These are phyloP conservation scores for Cyprinodon tularosa DNA, from an alignment of 2,113 vertebrate species.

Conservation along the genomic window DNA sequence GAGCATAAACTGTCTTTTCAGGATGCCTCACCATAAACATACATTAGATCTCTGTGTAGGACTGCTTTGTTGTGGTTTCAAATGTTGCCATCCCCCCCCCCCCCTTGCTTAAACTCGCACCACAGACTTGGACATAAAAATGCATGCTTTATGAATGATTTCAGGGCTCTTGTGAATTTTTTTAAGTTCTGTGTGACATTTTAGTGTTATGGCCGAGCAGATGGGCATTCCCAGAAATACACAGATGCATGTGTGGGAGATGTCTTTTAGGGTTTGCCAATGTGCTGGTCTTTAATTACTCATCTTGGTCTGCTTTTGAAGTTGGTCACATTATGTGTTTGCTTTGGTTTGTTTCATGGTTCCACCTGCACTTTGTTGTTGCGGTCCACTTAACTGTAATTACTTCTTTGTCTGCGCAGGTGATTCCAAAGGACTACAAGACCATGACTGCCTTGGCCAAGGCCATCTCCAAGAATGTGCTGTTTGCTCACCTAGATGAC, in stretches of 20 bases:
- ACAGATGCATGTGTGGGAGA: slow-evolving; percentile 60
- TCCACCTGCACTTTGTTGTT: slow-evolving; percentile 60
- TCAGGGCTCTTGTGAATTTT: slow-evolving; percentile 61
- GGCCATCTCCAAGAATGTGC: slow-evolving; percentile 97
- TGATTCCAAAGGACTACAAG: slow-evolving; percentile 99
- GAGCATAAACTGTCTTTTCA: slow-evolving; percentile 15
- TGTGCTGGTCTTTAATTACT: slow-evolving; percentile 72
- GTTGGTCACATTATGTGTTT: slow-evolving; percentile 49
- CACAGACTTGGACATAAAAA: slow-evolving; percentile 62
- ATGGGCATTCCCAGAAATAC: slow-evolving; percentile 77
- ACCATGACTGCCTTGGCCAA: slow-evolving; percentile 97
- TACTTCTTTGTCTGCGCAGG: slow-evolving; percentile 76
- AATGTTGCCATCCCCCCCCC: slow-evolving; percentile 36
- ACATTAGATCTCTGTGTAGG: slow-evolving; percentile 12
- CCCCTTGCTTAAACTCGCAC: slow-evolving; percentile 30
- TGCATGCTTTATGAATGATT: slow-evolving; percentile 77
- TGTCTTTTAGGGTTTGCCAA: slow-evolving; percentile 71
- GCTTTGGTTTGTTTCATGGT: slow-evolving; percentile 60
- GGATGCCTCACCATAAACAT: slow-evolving; percentile 31
- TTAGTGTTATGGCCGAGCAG: slow-evolving; percentile 69
- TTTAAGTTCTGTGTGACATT: slow-evolving; percentile 55
- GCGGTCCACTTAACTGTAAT: slow-evolving; percentile 26
- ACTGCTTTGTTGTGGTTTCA: slow-evolving; percentile 64
- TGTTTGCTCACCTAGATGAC: slow-evolving; percentile 97
- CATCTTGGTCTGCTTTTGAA: slow-evolving; percentile 64